These are phyloP conservation scores for Solen grandis DNA, from an alignment of 1,140 invertebrate genomes.

Conservation along the genomic window DNA sequence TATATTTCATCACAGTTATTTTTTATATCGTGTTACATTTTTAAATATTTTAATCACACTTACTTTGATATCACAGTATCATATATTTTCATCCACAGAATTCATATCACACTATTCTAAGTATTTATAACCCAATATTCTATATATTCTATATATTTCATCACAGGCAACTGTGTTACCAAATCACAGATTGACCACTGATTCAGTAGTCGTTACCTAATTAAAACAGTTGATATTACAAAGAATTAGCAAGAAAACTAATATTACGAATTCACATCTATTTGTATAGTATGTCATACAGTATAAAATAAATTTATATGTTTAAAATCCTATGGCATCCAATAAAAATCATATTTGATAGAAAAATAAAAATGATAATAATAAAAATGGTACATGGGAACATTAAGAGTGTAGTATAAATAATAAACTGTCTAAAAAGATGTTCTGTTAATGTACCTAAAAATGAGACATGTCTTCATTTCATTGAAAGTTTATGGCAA, in stretches of 20 bases:
- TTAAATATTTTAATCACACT: not conserved
- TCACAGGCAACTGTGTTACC: no score
- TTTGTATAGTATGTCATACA: not conserved
- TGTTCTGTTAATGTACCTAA: no score
- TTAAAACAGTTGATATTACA: not conserved
- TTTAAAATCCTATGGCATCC: not conserved
- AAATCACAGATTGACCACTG: not conserved
- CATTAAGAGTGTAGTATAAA: not conserved
- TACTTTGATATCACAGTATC: no score
- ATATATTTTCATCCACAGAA: no score
- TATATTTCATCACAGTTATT: not conserved
- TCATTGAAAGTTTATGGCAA: not conserved
- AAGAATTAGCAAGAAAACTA: not conserved
- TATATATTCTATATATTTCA: no score
- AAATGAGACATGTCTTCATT: not conserved
- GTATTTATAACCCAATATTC: no score
- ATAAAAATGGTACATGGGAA: not conserved
- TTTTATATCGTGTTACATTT: not conserved
- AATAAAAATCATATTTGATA: no score
- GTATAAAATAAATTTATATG: not conserved
- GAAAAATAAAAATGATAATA: not conserved
- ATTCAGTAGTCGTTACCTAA: not conserved
- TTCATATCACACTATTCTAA: no score
- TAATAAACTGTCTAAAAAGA: not conserved
- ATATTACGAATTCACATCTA: not conserved